Evolutionary conservation across 30 jellyfish, hydroid and myxozoan genomes (phyloP), one percentile per base, ranked within the genome.

Genomic region (Hydractinia echinata): DNA sequence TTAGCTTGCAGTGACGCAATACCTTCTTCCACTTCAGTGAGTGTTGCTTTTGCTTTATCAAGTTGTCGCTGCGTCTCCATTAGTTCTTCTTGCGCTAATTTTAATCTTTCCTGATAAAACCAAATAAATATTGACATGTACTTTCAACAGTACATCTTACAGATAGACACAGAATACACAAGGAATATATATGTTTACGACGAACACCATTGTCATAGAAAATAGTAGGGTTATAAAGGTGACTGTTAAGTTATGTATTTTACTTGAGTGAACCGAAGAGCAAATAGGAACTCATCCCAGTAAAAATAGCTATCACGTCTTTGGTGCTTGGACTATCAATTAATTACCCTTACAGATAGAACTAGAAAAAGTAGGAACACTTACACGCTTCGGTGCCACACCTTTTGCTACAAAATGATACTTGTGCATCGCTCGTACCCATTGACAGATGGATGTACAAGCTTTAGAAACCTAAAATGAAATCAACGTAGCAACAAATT

Each of bases 401-500:
- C 92, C 92, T 84, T 83, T 91, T 4, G 97, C 96, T 44, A 91
- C 97, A 60, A 91, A 91, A 79, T 91, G 97, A 55, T 91, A 90
- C 56, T 90, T 90, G 87, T 90, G 97, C 97, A 90, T 90, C 0
- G 97, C 97, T n/a, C 97, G 94, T 9, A 80, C 97, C 97, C 97
- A 91, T 73, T 85, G 95, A 69, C 97, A 91, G 10, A 91, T 91
- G 13, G 97, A 91, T 54, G 97, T 91, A 62, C 97, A 91, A 15
- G 97, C 97, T 62, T 90, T 82, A 9, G 97, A 91, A 10, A 91
- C 97, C 97, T 91, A 30, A n/a, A 53, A 9, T 5, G 39, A 2
- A 51, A 5, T 53, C 39, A 76, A 30, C 2, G 44, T 30, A 0
- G 44, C 44, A 30, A 30, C 44, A 30, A 30, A 30, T 30, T 30